These are phyloP conservation scores for Andrena dorsata DNA, from an alignment of 2,888 invertebrate species.

Conservation along the genomic window DNA sequence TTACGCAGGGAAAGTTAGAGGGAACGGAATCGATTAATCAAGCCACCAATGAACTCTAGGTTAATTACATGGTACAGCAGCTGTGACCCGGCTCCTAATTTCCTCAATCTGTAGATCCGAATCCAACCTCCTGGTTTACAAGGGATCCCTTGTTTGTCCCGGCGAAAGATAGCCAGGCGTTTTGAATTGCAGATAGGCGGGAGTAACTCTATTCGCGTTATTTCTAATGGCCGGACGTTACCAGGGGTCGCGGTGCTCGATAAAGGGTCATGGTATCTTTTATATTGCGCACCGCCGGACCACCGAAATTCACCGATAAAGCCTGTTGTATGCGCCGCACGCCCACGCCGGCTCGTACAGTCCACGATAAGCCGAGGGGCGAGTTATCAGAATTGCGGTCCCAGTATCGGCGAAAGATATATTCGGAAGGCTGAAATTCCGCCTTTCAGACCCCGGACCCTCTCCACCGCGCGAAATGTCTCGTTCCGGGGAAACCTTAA, in stretches of 20 bases:
- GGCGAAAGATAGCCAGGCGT: neutral
- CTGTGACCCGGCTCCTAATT: neutral
- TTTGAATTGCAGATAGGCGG: neutral
- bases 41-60: no score
- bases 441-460: neutral
- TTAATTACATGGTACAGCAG: neutral
- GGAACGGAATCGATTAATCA: no score
- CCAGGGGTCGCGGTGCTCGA: slow-evolving; percentile 11
- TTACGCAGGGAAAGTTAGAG: no score
- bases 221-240: neutral
- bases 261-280: slow-evolving; percentile 28
- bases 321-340: neutral
- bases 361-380: slow-evolving; percentile 39
- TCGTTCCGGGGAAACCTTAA: neutral
- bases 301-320: slow-evolving; percentile 43
- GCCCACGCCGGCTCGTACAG: slow-evolving; percentile 20
- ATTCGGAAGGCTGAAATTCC: slow-evolving; percentile 5
- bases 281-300: slow-evolving; percentile 15
- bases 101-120: neutral
- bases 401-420: slow-evolving; percentile 18
- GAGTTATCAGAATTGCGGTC: slow-evolving; percentile 37
- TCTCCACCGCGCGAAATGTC: neutral
- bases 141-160: neutral
- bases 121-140: neutral
- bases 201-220: slow-evolving; percentile 5